Percentiles rank a stretch among this genome's conserved stretches.
Conservation (phyloP, 2,113 vertebrate genomes). For the Oenanthe oenanthe region DNA sequence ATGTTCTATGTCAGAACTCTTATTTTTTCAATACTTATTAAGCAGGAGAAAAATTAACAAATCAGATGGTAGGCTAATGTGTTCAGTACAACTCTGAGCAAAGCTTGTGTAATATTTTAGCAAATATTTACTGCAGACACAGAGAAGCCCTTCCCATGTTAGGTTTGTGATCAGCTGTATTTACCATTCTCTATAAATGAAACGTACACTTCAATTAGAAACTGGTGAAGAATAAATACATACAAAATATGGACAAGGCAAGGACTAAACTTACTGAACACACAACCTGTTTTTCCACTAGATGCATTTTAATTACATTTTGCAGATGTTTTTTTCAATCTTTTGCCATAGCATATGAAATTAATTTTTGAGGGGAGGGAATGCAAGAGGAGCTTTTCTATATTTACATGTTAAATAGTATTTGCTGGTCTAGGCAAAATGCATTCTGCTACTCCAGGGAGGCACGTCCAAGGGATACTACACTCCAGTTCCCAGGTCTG, state of each 20-base stretch:
- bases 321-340: constrained; percentile 67
- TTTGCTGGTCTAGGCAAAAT: constrained; percentile 42
- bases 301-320: constrained; percentile 61
- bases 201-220: background rate
- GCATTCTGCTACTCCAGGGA: background rate
- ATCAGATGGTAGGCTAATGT: too few species aligned
- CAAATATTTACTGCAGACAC: background rate
- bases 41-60: background rate
- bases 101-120: background rate
- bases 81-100: background rate
- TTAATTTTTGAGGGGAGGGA: constrained; percentile 17
- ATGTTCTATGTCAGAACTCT: background rate
- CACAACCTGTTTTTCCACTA: constrained; percentile 48
- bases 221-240: background rate
- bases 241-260: constrained; percentile 32
- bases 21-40: background rate
- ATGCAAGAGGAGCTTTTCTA: constrained; percentile 26
- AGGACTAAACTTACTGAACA: background rate
- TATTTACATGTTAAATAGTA: constrained; percentile 52
- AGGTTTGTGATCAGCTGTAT: background rate
- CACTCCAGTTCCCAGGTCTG: background rate
- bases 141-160: background rate
- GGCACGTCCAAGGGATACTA: constrained; percentile 2
- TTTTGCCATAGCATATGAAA: constrained; percentile 62
- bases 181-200: background rate